Evolutionary conservation across 2,888 invertebrate species (phyloP).

Genomic region (Pristionchus exspectatus): DNA sequence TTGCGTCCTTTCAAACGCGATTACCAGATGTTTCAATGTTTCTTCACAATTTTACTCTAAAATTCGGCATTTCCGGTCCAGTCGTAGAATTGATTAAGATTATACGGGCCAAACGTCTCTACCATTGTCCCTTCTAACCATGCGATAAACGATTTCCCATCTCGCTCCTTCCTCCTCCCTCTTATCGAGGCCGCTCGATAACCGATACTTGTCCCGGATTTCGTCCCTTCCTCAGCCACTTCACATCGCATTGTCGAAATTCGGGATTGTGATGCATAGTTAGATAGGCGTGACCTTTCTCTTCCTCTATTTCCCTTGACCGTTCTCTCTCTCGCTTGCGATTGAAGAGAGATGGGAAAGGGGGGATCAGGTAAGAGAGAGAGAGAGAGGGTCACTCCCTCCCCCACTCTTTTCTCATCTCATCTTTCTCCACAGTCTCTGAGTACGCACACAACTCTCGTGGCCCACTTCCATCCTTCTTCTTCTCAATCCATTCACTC

Average conservation of each 20-base stretch:
- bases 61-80: neutral
- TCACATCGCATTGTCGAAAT: conserved; percentile 31
- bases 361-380: neutral
- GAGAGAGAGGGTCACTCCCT: conserved; percentile 34
- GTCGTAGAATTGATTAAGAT: too few species aligned
- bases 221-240: neutral
- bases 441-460: conserved; percentile 1
- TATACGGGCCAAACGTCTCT: neutral
- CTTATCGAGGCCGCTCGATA: neutral
- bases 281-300: conserved; percentile 43
- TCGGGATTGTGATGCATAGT: conserved; percentile 20
- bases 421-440: conserved; percentile 41
- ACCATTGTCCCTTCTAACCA: neutral
- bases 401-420: conserved; percentile 53
- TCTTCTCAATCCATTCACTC: conserved; percentile 50
- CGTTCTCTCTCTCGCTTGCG: conserved; percentile 13
- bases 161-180: neutral
- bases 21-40: neutral
- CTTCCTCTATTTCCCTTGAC: conserved; percentile 6
- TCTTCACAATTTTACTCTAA: neutral
- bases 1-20: neutral
- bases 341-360: conserved; percentile 2
- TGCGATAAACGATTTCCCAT: neutral
- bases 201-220: conserved; percentile 36
- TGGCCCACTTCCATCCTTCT: conserved; percentile 53